Conservation (phyloP, 2,797 vertebrate genomes). For the Florisuga fusca region DNA sequence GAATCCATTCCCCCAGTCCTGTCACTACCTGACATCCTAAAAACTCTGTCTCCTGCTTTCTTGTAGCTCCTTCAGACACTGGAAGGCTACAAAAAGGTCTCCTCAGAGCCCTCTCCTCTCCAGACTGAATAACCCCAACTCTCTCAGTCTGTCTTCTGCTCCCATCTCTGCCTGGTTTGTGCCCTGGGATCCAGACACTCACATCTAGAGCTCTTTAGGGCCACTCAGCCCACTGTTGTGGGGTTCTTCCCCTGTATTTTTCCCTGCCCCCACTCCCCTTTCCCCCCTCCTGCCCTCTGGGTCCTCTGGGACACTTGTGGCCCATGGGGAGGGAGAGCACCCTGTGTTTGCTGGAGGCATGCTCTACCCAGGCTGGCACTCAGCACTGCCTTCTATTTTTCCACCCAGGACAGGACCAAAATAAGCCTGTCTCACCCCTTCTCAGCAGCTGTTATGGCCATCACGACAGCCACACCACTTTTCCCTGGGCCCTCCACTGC, state of each 20-base stretch:
- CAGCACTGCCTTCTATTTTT: constrained; percentile 12
- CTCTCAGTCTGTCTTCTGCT: neutral
- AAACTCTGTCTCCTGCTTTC: no score
- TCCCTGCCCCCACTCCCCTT: neutral
- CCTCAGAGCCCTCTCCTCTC: no score
- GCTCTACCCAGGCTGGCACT: neutral
- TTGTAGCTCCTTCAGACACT: no score
- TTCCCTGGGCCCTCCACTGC: constrained; percentile 5
- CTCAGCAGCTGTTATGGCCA: constrained; percentile 53
- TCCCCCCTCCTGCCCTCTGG: neutral
- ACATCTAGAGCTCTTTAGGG: neutral
- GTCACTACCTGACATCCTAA: no score
- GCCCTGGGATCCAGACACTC: neutral
- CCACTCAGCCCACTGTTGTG: neutral
- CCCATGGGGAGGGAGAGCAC: neutral
- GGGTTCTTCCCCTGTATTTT: neutral
- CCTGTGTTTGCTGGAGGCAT: neutral
- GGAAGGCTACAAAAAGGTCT: no score
- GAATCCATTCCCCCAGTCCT: no score
- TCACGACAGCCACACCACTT: fast-evolving
- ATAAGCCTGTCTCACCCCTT: constrained; percentile 16
- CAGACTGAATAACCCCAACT: no score
- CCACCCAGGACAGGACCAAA: constrained; percentile 28
- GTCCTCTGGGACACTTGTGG: neutral
- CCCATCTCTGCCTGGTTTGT: fast-evolving